Base-by-base conservation (phyloP, 2,797 vertebrate species). In the Menidia menidia region DNA sequence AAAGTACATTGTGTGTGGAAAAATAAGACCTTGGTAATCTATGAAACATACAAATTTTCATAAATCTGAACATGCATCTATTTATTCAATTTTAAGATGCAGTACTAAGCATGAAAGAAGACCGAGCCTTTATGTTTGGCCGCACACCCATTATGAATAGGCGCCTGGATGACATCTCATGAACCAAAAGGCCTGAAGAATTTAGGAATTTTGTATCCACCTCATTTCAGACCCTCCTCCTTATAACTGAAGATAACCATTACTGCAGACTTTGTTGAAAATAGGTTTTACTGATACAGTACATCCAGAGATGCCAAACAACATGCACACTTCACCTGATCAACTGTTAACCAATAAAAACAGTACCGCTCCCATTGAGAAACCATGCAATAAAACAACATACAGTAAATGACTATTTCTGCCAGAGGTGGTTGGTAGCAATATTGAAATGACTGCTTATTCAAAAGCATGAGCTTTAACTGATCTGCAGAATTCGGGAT, bases 41-140 rank as follows among this genome's bases (percentile, higher is more conserved):
- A 6, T 9, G 18, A 56, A 61, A 68, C 41, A 30, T 30, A 30
- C 19, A 1, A 30, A 14, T 51, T 12, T 51, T 51, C 6, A 51
- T 30, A 51, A 14, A 25, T 30, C 18, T 25, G 18, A 61, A 60
- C 51, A 67, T 54, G 77, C 60, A 42, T 60, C 54, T 11, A 67
- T 71, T 62, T 15, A 58, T 32, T 33, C 4, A 13, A 18, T 32
- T 48, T 18, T 12, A 53, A 39, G 25, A 25, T 42, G 41, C 19
- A 14, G 19, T 19, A 3, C n/a, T 6, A 6, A 41, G 30, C 15
- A 58, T 25, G 30, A 61, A 73, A 56, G 48, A 0, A 16, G 51
- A 25, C 47, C 35, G 9, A 60, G 42, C 10, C 6, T 39, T 39
- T 39, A 7, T 42, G 32, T 32, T n/a, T 51, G 13, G 32, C 44